Evolutionary conservation across 2,888 invertebrate species (phyloP).

Genomic region (Shargacucullia verbasci): DNA sequence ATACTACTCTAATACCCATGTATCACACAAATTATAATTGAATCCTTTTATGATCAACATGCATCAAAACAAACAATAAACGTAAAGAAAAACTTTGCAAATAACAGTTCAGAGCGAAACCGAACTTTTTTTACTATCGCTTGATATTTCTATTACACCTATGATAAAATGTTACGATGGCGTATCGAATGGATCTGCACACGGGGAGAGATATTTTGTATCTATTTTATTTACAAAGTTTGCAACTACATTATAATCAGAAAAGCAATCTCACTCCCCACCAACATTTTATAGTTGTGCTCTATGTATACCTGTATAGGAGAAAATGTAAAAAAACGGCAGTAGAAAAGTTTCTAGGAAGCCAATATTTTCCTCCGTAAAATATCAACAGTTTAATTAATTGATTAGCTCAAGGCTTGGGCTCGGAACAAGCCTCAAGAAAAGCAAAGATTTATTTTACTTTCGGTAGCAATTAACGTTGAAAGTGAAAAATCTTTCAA

Average conservation of each 20-base stretch:
- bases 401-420: constrained; percentile 79
- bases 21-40: constrained; percentile 49
- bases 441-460: constrained; percentile 86
- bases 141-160: constrained; percentile 85
- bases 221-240: constrained; percentile 87
- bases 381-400: constrained; percentile 83
- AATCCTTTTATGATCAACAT: constrained; percentile 63
- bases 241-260: constrained; percentile 75
- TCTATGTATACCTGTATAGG: constrained; percentile 23
- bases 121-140: constrained; percentile 82
- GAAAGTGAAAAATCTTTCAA: constrained; percentile 87
- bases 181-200: constrained; percentile 60
- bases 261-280: constrained; percentile 72
- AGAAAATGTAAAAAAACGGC: constrained; percentile 11
- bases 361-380: constrained; percentile 43
- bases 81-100: constrained; percentile 75
- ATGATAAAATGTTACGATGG: constrained; percentile 85
- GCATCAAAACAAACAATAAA: constrained; percentile 77
- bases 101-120: constrained; percentile 68
- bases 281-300: constrained; percentile 24
- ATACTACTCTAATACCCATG: constrained; percentile 29
- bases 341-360: constrained; percentile 24
- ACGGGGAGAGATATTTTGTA: constrained; percentile 79
- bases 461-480: constrained; percentile 85
- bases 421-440: constrained; percentile 76